These are phyloP conservation scores for Luperina testacea DNA, from an alignment of 2,888 invertebrate species.

Conservation along the genomic window DNA sequence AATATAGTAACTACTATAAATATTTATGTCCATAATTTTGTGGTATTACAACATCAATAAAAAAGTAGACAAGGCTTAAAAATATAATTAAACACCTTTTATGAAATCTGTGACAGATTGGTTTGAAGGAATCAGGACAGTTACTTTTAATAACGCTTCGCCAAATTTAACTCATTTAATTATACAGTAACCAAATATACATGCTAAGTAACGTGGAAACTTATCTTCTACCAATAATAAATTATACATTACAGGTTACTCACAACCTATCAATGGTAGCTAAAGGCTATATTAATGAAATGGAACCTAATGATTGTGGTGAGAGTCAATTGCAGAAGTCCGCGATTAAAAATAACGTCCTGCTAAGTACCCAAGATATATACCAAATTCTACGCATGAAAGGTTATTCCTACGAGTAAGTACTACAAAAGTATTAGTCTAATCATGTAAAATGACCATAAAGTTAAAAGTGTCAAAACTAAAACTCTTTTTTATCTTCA, in stretches of 20 bases:
- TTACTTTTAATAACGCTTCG: background rate
- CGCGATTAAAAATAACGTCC: background rate
- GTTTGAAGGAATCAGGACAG: background rate
- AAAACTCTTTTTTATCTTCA: slow-evolving; percentile 12
- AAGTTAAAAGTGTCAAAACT: background rate
- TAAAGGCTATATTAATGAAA: slow-evolving; percentile 29
- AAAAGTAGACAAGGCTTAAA: background rate
- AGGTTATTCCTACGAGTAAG: slow-evolving; percentile 50
- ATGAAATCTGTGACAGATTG: background rate
- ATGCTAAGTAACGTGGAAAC: background rate
- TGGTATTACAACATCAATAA: background rate
- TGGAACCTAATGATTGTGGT: rapidly evolving
- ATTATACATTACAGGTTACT: slow-evolving; percentile 23
- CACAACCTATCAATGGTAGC: slow-evolving; percentile 16
- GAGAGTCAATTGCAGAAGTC: background rate
- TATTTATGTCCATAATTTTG: too few species aligned
- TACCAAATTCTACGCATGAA: slow-evolving; percentile 47
- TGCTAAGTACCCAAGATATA: slow-evolving; percentile 27
- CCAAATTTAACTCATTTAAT: background rate
- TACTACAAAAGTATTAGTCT: background rate
- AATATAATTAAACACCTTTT: too few species aligned
- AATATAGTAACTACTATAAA: too few species aligned
- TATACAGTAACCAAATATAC: background rate
- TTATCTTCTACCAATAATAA: background rate
- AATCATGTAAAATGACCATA: background rate